Conservation (phyloP, 2,797 vertebrate species). For the Australoheros facetus region DNA sequence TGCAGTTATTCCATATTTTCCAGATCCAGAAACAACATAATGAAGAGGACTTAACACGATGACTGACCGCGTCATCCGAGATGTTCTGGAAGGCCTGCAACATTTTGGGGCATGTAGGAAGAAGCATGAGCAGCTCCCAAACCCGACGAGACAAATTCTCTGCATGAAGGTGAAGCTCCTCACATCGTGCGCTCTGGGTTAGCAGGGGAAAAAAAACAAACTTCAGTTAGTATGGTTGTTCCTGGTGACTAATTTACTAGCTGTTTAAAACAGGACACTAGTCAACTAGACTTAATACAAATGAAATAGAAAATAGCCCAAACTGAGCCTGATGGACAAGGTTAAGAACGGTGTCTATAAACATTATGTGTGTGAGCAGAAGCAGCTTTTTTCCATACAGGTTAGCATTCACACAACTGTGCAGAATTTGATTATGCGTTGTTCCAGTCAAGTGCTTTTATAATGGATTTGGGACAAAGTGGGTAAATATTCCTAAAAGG, state of each 20-base stretch:
- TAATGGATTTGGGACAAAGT: too few relatives aligned
- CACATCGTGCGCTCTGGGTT: constrained; percentile 87
- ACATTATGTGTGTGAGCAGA: too few relatives aligned
- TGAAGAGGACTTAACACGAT: rapidly evolving
- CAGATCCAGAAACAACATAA: not conserved
- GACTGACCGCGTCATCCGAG: constrained; percentile 91
- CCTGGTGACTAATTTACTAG: not conserved
- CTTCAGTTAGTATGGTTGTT: rapidly evolving
- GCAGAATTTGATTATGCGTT: not conserved
- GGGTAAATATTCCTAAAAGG: too few relatives aligned
- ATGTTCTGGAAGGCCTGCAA: constrained; percentile 98
- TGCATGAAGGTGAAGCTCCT: constrained; percentile 97
- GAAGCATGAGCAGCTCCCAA: constrained; percentile 97
- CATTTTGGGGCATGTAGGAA: constrained; percentile 99
- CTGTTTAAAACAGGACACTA: not conserved
- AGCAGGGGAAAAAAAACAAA: rapidly evolving
- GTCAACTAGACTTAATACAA: rapidly evolving
- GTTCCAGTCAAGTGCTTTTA: not conserved
- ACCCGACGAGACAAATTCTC: constrained; percentile 97
- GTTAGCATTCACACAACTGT: not conserved
- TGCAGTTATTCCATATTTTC: not conserved
- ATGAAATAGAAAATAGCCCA: not conserved
- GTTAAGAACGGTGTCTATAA: not conserved
- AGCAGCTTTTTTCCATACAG: too few relatives aligned
- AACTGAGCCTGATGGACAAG: not conserved